Evolutionary conservation across 2,888 invertebrate species (phyloP).

Genomic region (Parelbella ahira): DNA sequence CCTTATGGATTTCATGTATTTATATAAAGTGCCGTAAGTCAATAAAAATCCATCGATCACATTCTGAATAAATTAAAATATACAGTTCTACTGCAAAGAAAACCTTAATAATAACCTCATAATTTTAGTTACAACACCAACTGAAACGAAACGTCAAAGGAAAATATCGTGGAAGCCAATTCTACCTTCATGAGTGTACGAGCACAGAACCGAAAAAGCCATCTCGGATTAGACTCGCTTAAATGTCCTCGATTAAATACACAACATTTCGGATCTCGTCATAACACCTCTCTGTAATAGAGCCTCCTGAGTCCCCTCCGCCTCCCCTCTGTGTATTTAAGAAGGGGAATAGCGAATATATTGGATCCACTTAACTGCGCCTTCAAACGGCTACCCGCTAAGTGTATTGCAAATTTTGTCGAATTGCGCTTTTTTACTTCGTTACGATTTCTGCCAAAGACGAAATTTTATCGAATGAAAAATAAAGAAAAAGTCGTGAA

Average conservation of each 20-base stretch:
- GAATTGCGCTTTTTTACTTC: slow-evolving; percentile 11
- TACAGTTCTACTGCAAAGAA: too few relatives aligned
- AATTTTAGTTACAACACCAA: too few relatives aligned
- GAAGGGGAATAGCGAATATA: slow-evolving; percentile 11
- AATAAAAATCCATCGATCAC: too few relatives aligned
- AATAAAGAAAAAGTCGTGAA: too few relatives aligned
- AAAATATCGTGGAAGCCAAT: neutral
- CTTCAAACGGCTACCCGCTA: slow-evolving; percentile 13
- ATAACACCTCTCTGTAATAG: slow-evolving; percentile 15
- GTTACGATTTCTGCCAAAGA: too few relatives aligned
- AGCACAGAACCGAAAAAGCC: slow-evolving; percentile 9
- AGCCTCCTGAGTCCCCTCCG: neutral
- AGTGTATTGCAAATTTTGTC: slow-evolving; percentile 22
- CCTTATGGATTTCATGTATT: too few relatives aligned
- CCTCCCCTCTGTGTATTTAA: slow-evolving; percentile 8
- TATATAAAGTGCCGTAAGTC: too few relatives aligned
- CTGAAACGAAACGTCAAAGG: too few relatives aligned
- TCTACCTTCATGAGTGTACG: slow-evolving; percentile 1
- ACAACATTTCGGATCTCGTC: slow-evolving; percentile 13
- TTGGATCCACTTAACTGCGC: slow-evolving; percentile 20
- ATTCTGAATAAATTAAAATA: too few relatives aligned
- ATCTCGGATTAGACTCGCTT: slow-evolving; percentile 11
- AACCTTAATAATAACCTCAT: too few relatives aligned
- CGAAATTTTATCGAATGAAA: too few relatives aligned
- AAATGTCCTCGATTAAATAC: slow-evolving; percentile 15